A percentile compares a stretch with the other conserved stretches of the same genome.
These are phyloP conservation scores for Nezara viridula DNA, from an alignment of 2,888 invertebrate genomes.

Conservation along the genomic window DNA sequence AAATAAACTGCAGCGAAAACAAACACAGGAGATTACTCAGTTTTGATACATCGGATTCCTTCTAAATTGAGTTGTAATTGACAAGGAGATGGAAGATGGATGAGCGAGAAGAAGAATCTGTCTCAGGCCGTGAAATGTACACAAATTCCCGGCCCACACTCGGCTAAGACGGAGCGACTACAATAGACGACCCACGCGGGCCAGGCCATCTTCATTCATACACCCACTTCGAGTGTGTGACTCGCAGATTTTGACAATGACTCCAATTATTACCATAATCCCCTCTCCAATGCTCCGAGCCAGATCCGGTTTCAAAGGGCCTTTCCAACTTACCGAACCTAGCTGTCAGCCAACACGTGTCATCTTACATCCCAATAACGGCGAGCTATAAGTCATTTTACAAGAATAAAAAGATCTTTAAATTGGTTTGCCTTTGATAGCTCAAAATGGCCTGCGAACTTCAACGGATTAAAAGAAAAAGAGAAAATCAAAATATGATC, in stretches of 20 bases:
- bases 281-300: neutral
- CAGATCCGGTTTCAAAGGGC: slow-evolving; percentile 50
- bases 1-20: neutral
- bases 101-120: slow-evolving; percentile 25
- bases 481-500: too few species aligned
- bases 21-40: neutral
- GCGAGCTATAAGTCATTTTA: neutral
- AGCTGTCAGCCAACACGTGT: slow-evolving; percentile 22
- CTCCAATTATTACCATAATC: slow-evolving; percentile 57
- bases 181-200: slow-evolving; percentile 37
- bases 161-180: slow-evolving; percentile 19
- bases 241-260: slow-evolving; percentile 52
- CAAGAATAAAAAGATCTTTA: neutral
- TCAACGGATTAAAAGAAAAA: too few species aligned
- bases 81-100: slow-evolving; percentile 24
- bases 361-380: neutral
- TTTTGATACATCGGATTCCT: slow-evolving; percentile 20
- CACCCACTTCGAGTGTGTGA: slow-evolving; percentile 47
- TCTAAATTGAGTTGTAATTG: slow-evolving; percentile 1
- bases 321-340: slow-evolving; percentile 31
- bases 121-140: slow-evolving; percentile 39
- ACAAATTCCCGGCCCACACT: slow-evolving; percentile 47
- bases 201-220: slow-evolving; percentile 50
- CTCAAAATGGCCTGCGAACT: too few species aligned
- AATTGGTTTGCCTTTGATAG: neutral